Percentiles rank a stretch among this genome's conserved stretches.
These are phyloP conservation scores for Brachyrhaphis roseni DNA, from an alignment of 2,797 vertebrate genomes.

Conservation along the genomic window DNA sequence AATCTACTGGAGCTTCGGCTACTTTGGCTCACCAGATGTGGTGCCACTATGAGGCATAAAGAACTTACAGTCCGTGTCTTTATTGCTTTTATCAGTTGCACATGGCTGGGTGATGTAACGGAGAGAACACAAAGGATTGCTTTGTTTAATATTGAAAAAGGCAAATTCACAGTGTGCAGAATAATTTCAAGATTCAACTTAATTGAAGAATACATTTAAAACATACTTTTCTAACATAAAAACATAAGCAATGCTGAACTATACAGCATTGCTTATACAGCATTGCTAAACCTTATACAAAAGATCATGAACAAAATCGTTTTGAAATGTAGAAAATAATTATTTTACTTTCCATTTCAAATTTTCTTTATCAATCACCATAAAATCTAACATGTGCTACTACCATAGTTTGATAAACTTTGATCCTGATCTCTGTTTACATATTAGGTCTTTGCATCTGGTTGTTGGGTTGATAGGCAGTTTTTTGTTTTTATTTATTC, in stretches of 20 bases:
- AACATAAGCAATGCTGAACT: background rate
- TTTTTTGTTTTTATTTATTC: too few relatives aligned
- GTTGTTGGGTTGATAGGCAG: too few relatives aligned
- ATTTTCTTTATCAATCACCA: background rate
- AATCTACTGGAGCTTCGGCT: conserved; percentile 49
- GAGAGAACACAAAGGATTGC: conserved; percentile 3
- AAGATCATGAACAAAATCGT: background rate
- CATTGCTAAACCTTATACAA: too few relatives aligned
- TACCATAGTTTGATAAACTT: background rate
- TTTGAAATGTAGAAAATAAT: background rate
- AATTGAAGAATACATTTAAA: background rate
- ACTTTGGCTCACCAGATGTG: conserved; percentile 18
- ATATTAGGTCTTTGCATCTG: background rate
- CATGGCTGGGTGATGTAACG: background rate
- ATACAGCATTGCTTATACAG: too few relatives aligned
- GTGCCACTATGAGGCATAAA: conserved; percentile 9
- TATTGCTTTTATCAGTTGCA: conserved; percentile 6
- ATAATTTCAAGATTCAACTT: background rate
- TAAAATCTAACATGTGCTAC: background rate
- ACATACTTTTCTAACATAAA: background rate
- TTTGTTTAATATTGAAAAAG: background rate
- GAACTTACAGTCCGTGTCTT: conserved; percentile 6
- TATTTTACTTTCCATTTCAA: background rate
- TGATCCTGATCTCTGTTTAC: background rate
- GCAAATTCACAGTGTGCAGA: background rate